These are phyloP conservation scores for Agelastica alni DNA, from an alignment of 2,888 invertebrate species.

Conservation along the genomic window DNA sequence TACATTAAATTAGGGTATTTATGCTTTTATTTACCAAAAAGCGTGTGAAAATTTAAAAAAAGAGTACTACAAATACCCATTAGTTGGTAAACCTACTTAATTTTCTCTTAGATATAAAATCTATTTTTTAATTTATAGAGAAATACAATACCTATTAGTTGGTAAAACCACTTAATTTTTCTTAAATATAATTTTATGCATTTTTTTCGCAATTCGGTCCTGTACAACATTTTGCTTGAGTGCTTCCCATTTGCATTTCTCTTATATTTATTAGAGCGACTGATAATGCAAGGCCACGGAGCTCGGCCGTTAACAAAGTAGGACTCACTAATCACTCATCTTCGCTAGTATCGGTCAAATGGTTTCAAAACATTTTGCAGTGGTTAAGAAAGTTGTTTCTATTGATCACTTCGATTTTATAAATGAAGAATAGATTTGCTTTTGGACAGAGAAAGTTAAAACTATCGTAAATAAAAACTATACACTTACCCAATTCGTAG, in stretches of 20 bases:
- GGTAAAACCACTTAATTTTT: no score
- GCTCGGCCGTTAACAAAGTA: conserved; percentile 24
- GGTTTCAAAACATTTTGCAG: conserved; percentile 10
- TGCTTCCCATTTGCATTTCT: conserved; percentile 37
- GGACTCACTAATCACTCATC: no score
- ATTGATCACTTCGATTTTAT: conserved; percentile 21
- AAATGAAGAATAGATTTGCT: conserved; percentile 8
- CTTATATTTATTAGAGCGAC: conserved; percentile 36
- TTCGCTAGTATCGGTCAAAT: conserved; percentile 15
- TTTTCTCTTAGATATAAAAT: no score
- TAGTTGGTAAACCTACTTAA: no score
- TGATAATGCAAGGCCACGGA: conserved; percentile 35
- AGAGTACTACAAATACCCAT: no score
- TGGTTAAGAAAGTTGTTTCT: conserved; percentile 28
- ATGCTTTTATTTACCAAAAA: no score
- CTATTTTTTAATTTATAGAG: no score
- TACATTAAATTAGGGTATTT: no score
- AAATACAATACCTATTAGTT: no score
- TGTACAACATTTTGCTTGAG: conserved; percentile 32
- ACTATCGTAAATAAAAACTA: conserved; percentile 6
- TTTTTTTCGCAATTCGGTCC: neutral
- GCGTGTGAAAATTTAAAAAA: no score
- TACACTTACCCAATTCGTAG: conserved; percentile 9
- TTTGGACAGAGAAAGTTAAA: conserved; percentile 14
- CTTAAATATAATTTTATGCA: no score